phyloP scores from a whole-genome alignment of 2,113 vertebrate species.

The Acrocephalus arundinaceus region DNA sequence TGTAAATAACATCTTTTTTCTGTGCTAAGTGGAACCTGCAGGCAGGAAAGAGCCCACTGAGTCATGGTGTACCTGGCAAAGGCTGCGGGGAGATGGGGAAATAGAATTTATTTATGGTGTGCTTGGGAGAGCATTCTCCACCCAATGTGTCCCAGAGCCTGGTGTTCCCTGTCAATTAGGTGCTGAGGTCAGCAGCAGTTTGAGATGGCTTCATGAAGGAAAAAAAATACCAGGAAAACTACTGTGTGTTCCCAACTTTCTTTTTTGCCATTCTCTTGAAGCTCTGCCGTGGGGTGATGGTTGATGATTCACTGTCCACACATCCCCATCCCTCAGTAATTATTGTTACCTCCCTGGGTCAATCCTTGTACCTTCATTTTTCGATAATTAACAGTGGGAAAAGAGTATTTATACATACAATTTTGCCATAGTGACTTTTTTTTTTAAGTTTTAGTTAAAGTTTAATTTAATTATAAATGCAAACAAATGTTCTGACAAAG shows the following conservation, averaged over 20 bases:
- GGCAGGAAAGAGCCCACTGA: background rate
- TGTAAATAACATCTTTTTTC: background rate
- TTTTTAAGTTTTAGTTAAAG: background rate
- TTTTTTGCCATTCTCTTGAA: background rate
- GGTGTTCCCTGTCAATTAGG: background rate
- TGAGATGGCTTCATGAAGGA: background rate
- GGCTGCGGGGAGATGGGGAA: rapidly evolving
- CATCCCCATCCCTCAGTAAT: background rate
- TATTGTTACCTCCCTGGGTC: background rate
- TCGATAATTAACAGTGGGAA: background rate
- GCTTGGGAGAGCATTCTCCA: background rate
- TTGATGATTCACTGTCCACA: background rate
- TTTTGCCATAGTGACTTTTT: background rate
- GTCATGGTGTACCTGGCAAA: background rate
- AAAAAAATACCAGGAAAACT: background rate
- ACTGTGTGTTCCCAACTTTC: background rate
- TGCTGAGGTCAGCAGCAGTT: background rate
- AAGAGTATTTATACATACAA: background rate
- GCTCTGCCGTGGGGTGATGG: background rate
- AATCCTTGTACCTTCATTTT: background rate
- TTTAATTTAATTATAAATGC: conserved; percentile 52
- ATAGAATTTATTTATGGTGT: rapidly evolving
- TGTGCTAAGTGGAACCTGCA: background rate
- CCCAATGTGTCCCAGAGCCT: background rate
- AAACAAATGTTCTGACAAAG: conserved; percentile 46